Percentiles rank a stretch among this genome's conserved stretches.
Evolutionary conservation across 1,140 invertebrate species (phyloP).

Genomic region (Steinernema feltiae): DNA sequence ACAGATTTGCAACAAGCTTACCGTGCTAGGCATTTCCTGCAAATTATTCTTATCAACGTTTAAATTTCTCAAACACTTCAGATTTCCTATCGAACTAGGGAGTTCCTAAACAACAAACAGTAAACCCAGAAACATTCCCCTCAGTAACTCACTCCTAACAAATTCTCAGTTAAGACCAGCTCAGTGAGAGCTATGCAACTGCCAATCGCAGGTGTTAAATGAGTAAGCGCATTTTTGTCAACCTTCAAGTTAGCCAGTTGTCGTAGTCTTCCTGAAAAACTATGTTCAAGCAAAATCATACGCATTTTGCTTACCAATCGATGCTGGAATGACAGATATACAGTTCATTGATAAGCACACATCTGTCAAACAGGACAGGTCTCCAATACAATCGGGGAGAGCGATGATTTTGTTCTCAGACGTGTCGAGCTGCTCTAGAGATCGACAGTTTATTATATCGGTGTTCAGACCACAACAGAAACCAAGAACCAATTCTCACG

Average conservation of each 20-base stretch:
- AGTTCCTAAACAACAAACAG: conserved; percentile 64
- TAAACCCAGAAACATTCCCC: conserved; percentile 6
- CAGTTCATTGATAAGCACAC: conserved; percentile 92
- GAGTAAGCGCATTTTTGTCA: conserved; percentile 87
- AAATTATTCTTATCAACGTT: conserved; percentile 94
- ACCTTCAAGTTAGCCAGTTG: conserved; percentile 90
- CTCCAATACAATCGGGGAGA: conserved; percentile 89
- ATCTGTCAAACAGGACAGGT: conserved; percentile 81
- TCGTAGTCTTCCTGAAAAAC: conserved; percentile 76
- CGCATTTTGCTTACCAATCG: too few species aligned
- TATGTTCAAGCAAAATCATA: too few species aligned
- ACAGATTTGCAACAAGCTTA: conserved; percentile 61
- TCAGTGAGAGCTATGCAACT: conserved; percentile 89
- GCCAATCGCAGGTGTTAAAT: conserved; percentile 82
- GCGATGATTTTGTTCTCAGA: conserved; percentile 79
- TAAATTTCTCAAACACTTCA: conserved; percentile 84
- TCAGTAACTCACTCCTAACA: conserved; percentile 66
- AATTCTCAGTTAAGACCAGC: conserved; percentile 93
- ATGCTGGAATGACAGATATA: conserved; percentile 83
- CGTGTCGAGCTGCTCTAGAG: conserved; percentile 70
- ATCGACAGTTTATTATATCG: conserved; percentile 78
- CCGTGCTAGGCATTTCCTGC: conserved; percentile 77
- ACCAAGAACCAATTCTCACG: too few species aligned
- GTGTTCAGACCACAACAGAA: too few species aligned
- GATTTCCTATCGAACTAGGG: conserved; percentile 81